Conservation (phyloP, 1,140 invertebrate genomes). For the Drosophila pallidifrons region DNA sequence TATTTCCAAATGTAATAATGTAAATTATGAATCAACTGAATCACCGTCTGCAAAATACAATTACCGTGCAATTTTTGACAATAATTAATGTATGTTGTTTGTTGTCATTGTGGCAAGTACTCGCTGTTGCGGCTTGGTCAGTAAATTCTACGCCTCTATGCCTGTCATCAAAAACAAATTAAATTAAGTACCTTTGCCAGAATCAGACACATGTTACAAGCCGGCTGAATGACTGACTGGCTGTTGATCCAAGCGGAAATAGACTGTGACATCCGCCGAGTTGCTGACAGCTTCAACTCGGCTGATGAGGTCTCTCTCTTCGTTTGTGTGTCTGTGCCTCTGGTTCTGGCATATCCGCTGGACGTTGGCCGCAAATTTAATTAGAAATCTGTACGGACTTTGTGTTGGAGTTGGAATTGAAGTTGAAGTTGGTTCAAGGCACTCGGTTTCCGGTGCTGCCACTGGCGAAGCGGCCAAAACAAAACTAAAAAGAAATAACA, state of each 20-base stretch:
- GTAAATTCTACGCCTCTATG: constrained; percentile 33
- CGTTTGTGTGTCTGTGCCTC: constrained; percentile 19
- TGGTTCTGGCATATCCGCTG: constrained; percentile 66
- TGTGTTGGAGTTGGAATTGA: constrained; percentile 35
- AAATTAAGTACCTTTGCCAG: constrained; percentile 54
- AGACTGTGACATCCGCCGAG: constrained; percentile 78
- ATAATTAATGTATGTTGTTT: constrained; percentile 62
- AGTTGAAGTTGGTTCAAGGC: constrained; percentile 65
- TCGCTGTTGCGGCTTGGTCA: constrained; percentile 23
- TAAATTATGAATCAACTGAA: too few relatives aligned
- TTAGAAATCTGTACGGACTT: constrained; percentile 68
- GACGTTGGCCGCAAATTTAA: constrained; percentile 74
- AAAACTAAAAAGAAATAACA: constrained; percentile 9
- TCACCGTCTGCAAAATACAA: too few relatives aligned
- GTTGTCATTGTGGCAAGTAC: constrained; percentile 57
- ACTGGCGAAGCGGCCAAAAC: constrained; percentile 8
- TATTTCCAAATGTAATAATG: too few relatives aligned
- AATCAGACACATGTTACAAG: constrained; percentile 44
- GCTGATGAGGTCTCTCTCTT: constrained; percentile 18
- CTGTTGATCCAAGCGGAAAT: constrained; percentile 61
- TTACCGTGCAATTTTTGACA: constrained; percentile 57
- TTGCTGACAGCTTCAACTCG: constrained; percentile 40
- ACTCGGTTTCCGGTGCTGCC: constrained; percentile 63
- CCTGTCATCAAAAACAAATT: constrained; percentile 59
- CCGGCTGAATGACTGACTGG: constrained; percentile 13